Conservation (phyloP, 2,888 invertebrate species). For the Hirtodrosophila trivittata region DNA sequence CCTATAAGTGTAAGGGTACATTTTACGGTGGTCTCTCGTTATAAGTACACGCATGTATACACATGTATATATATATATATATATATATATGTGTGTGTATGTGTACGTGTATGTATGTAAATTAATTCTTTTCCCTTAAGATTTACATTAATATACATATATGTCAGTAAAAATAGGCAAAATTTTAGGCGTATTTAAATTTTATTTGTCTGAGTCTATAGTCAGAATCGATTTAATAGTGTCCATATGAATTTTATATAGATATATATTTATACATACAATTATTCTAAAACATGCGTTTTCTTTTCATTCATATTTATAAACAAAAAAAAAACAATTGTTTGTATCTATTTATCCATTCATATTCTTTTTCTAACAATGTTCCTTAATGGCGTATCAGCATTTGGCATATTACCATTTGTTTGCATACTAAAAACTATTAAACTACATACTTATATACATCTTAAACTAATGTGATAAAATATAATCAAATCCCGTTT, state of each 20-base stretch:
- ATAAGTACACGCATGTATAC: not conserved
- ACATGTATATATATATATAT: slow-evolving; percentile 4
- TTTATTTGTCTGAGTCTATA: slow-evolving; percentile 53
- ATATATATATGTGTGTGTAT: slow-evolving; percentile 7
- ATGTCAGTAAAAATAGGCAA: slow-evolving; percentile 32
- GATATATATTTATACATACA: slow-evolving; percentile 19
- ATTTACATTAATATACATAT: slow-evolving; percentile 2
- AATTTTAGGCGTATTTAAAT: slow-evolving; percentile 49
- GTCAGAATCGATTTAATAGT: slow-evolving; percentile 35
- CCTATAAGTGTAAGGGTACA: slow-evolving; percentile 16
- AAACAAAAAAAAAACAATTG: slow-evolving; percentile 32
- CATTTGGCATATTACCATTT: slow-evolving; percentile 26
- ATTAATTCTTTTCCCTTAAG: not conserved
- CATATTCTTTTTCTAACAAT: slow-evolving; percentile 38
- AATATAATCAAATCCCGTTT: slow-evolving; percentile 34
- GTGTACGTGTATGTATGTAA: not conserved
- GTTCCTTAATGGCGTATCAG: slow-evolving; percentile 50
- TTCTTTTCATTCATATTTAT: slow-evolving; percentile 39
- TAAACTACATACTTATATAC: slow-evolving; percentile 22
- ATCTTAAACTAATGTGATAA: slow-evolving; percentile 52
- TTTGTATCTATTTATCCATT: slow-evolving; percentile 24
- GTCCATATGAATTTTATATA: slow-evolving; percentile 40
- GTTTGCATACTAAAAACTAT: slow-evolving; percentile 23
- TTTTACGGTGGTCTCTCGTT: slow-evolving; percentile 5
- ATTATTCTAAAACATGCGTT: slow-evolving; percentile 24